phyloP scores from a whole-genome alignment of 2,797 vertebrate genomes.

The Clarias pachynema region DNA sequence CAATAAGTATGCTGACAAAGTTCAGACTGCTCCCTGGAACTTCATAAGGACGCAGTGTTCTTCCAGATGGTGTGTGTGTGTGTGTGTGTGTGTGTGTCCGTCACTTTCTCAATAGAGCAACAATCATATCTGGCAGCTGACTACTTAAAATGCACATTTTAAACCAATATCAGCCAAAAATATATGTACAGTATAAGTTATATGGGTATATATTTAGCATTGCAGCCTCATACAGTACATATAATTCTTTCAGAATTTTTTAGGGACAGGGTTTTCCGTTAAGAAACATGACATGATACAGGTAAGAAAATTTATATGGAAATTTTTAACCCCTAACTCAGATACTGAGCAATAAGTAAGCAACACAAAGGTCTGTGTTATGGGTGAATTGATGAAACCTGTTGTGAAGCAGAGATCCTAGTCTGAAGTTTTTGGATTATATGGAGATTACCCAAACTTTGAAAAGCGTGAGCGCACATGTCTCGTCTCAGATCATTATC shows the following conservation, averaged over 20 bases:
- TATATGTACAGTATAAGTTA: not conserved
- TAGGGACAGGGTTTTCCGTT: not conserved
- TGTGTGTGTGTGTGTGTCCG: constrained; percentile 11
- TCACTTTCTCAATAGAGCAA: constrained; percentile 32
- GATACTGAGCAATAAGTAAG: not conserved
- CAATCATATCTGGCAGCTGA: constrained; percentile 42
- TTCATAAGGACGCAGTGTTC: constrained; percentile 47
- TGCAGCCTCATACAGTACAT: not conserved
- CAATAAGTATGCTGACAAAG: constrained; percentile 60
- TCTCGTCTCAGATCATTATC: too few relatives aligned
- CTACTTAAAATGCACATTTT: constrained; percentile 47
- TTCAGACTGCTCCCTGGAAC: constrained; percentile 52
- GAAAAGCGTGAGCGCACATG: too few relatives aligned
- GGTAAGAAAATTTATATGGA: not conserved
- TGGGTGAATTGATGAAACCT: not conserved
- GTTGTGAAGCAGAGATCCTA: not conserved
- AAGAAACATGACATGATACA: not conserved
- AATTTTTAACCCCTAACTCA: not conserved
- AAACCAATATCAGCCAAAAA: not conserved
- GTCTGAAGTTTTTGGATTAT: not conserved
- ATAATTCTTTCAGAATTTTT: not conserved
- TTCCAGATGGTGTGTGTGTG: constrained; percentile 58
- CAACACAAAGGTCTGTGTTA: not conserved
- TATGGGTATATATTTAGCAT: not conserved
- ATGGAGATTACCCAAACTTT: not conserved